A percentile compares a stretch with the other conserved stretches of the same genome.
Evolutionary conservation across 1,140 invertebrate genomes (phyloP).

Genomic region (Platyura marginata): DNA sequence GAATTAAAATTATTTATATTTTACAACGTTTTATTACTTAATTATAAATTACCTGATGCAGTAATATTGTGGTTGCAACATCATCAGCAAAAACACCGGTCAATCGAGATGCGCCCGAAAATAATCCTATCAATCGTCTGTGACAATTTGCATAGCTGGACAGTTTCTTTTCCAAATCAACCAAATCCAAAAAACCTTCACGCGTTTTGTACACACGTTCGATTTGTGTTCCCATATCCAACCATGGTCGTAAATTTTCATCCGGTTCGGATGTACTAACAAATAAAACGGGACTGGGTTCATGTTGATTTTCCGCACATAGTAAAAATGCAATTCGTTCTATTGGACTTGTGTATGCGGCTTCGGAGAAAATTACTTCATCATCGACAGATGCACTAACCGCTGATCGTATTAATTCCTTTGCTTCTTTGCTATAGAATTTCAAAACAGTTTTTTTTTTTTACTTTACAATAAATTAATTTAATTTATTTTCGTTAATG

Average conservation of each 20-base stretch:
- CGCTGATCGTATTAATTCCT: slow-evolving; percentile 61
- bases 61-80: slow-evolving; percentile 56
- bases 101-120: slow-evolving; percentile 73
- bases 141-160: slow-evolving; percentile 33
- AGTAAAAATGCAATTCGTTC: background rate
- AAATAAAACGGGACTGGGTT: slow-evolving; percentile 45
- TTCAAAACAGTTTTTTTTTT: no score
- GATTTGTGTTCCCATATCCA: slow-evolving; percentile 54
- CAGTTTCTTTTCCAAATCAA: slow-evolving; percentile 56
- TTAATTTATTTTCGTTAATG: no score
- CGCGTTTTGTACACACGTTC: slow-evolving; percentile 56
- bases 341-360: slow-evolving; percentile 46
- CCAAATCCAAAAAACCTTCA: slow-evolving; percentile 60
- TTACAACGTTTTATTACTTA: background rate
- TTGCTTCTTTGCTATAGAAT: slow-evolving; percentile 57
- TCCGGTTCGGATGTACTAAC: slow-evolving; percentile 77
- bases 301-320: slow-evolving; percentile 4
- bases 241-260: slow-evolving; percentile 69
- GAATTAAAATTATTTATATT: background rate
- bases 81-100: slow-evolving; percentile 78
- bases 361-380: slow-evolving; percentile 61
- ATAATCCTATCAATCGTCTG: slow-evolving; percentile 60
- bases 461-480: no score
- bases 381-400: slow-evolving; percentile 70
- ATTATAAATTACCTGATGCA: slow-evolving; percentile 35